A percentile compares a stretch with the other conserved stretches of the same genome.
phyloP scores from a whole-genome alignment of 2,888 invertebrate genomes.

The Nephrotoma guestfalica region DNA sequence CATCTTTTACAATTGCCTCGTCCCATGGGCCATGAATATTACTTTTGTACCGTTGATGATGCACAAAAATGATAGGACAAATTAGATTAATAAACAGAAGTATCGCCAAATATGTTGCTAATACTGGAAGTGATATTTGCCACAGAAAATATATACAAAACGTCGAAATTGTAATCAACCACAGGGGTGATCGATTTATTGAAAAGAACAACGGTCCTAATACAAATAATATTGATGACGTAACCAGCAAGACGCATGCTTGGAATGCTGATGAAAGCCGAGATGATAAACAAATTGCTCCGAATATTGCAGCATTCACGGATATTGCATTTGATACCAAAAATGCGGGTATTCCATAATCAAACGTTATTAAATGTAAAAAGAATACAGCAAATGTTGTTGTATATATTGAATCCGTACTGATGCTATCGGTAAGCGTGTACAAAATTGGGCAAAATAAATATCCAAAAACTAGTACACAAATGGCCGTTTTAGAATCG shows the following conservation, averaged over 20 bases:
- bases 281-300: constrained; percentile 88
- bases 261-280: constrained; percentile 71
- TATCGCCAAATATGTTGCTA: constrained; percentile 43
- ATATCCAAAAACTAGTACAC: constrained; percentile 76
- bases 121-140: constrained; percentile 40
- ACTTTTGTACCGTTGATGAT: constrained; percentile 64
- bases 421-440: constrained; percentile 90
- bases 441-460: constrained; percentile 82
- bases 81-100: constrained; percentile 51
- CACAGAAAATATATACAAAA: constrained; percentile 39
- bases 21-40: constrained; percentile 98
- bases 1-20: constrained; percentile 69
- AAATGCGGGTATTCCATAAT: constrained; percentile 73
- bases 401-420: constrained; percentile 94
- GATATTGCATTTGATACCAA: constrained; percentile 86
- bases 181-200: constrained; percentile 40
- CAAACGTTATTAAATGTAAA: constrained; percentile 79
- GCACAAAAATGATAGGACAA: constrained; percentile 62
- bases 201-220: constrained; percentile 68
- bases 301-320: constrained; percentile 88
- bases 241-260: constrained; percentile 79
- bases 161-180: constrained; percentile 38
- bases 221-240: constrained; percentile 79
- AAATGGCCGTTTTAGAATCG: constrained; percentile 62
- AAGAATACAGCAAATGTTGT: constrained; percentile 79